A percentile compares a stretch with the other conserved stretches of the same genome.
Conservation (phyloP, 2,113 vertebrate species). For the Oceanodroma tethys region DNA sequence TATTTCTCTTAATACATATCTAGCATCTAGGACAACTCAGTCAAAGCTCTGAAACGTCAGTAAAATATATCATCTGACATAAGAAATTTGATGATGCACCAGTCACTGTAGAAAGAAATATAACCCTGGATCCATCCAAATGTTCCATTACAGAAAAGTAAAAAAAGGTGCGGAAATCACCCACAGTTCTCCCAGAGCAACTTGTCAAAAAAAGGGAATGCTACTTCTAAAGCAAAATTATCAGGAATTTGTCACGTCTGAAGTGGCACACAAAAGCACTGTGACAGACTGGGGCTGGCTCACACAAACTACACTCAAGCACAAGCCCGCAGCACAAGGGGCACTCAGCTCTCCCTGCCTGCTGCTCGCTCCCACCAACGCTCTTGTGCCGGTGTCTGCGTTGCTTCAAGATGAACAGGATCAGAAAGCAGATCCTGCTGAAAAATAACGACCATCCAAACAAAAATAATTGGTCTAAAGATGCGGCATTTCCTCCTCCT, state of each 20-base stretch:
- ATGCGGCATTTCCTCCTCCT: not conserved
- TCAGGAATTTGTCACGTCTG: not conserved
- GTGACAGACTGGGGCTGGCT: not conserved
- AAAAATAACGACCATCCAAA: not conserved
- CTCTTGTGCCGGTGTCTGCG: not conserved
- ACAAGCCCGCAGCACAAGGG: not conserved
- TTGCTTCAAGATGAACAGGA: not conserved
- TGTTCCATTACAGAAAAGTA: not conserved
- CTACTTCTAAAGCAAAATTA: not conserved
- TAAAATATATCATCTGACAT: not conserved
- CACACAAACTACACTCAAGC: not conserved
- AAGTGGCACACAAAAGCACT: fast-evolving
- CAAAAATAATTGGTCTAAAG: not conserved
- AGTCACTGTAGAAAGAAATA: not conserved
- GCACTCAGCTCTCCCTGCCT: not conserved
- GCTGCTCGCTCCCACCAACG: not conserved
- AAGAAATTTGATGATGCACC: not conserved
- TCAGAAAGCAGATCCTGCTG: not conserved
- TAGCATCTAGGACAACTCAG: not conserved
- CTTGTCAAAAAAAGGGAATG: not conserved
- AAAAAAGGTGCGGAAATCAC: not conserved
- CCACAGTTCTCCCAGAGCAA: not conserved
- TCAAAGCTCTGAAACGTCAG: not conserved
- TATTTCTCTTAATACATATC: not conserved
- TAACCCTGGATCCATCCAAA: not conserved